Conservation (phyloP, 2,113 vertebrate species). For the Pithys albifrons region DNA sequence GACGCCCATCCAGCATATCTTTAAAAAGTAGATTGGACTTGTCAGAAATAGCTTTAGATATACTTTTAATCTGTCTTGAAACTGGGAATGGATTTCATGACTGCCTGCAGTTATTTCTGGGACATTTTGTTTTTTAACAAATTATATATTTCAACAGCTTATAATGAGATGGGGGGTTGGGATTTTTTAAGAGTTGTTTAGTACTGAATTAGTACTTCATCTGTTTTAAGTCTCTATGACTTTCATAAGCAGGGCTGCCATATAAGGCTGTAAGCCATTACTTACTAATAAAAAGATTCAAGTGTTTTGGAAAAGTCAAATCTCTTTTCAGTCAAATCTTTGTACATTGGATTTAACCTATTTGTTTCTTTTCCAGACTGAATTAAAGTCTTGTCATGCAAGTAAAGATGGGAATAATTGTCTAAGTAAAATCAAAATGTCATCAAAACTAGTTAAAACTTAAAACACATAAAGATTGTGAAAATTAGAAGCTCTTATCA, state of each 20-base stretch:
- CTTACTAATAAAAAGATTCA: background rate
- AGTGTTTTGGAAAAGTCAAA: background rate
- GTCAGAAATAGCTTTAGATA: background rate
- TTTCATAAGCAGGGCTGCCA: background rate
- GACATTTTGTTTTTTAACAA: background rate
- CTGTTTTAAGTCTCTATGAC: background rate
- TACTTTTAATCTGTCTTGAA: background rate
- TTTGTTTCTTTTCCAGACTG: background rate
- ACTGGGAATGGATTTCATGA: background rate
- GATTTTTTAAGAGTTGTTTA: background rate
- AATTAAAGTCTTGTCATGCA: background rate
- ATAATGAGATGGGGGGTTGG: fast-evolving
- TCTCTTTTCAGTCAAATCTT: background rate
- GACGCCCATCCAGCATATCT: background rate
- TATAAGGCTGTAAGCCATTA: background rate
- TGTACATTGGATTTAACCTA: background rate
- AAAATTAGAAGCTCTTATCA: background rate
- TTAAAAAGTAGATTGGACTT: background rate
- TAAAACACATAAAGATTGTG: background rate
- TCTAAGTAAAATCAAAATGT: background rate
- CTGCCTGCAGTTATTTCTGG: background rate
- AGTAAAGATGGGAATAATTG: background rate
- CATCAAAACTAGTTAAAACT: background rate
- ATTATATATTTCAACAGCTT: background rate
- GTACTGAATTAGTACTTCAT: background rate